Evolutionary conservation across 2,797 vertebrate genomes (phyloP).

Genomic region (Pantherophis vulpinus): DNA sequence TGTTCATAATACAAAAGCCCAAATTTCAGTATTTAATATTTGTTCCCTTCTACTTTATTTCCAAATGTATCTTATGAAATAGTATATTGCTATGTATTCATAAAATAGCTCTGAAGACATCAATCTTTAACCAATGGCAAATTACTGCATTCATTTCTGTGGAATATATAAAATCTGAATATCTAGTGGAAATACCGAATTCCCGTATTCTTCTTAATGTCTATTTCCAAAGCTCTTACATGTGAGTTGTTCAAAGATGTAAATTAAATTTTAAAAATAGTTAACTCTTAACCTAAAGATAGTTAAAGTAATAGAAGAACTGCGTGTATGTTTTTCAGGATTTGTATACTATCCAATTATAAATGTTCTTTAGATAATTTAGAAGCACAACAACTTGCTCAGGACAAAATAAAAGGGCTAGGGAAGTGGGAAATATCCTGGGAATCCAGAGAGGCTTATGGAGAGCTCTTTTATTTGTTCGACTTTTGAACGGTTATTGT

Average conservation of each 20-base stretch:
- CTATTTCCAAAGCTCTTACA: conserved; percentile 23
- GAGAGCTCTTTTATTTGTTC: background rate
- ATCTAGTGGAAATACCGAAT: conserved; percentile 1
- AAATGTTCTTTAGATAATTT: background rate
- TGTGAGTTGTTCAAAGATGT: background rate
- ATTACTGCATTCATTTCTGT: background rate
- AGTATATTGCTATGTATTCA: background rate
- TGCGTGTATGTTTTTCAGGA: background rate
- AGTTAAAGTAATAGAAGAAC: background rate
- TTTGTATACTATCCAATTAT: background rate
- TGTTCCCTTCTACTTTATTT: background rate
- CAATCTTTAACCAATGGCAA: background rate
- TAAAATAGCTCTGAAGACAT: conserved; percentile 21
- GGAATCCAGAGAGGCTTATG: background rate
- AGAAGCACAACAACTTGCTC: background rate
- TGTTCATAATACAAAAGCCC: background rate
- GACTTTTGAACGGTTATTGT: background rate
- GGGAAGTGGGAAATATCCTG: background rate
- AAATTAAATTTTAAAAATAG: background rate
- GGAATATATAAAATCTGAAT: background rate
- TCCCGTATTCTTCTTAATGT: conserved; percentile 4
- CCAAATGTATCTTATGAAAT: conserved; percentile 14
- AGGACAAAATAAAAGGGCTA: background rate
- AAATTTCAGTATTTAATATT: background rate
- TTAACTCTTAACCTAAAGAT: background rate